Base-by-base conservation (phyloP, 2,888 invertebrate species). In the Agrilus cyanescens region DNA sequence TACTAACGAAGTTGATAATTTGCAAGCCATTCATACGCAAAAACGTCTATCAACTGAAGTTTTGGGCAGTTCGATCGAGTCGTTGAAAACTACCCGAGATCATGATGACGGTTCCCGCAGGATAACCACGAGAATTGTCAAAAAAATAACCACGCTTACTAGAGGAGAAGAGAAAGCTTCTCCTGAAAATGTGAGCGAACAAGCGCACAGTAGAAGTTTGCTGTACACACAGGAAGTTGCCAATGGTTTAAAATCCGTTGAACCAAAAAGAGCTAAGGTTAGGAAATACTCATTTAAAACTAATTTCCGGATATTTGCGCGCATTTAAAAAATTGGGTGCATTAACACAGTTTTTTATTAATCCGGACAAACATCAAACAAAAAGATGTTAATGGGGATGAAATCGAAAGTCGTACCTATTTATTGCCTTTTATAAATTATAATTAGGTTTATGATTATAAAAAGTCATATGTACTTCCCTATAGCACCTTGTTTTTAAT, bases 111-210 rank as follows among this genome's bases (percentile, higher is more conserved):
- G 88, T 32, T 80, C 82, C 60, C 75, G 85, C 47, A 78, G 87
- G 52, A 85, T 90, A 51, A 90, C 88, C 18, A 86, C 89, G 34
- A 79, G 86, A 60, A 85, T 90, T 49, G 82, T 90, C 40, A 75
- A 87, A 48, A 90, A 89, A 66, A 87, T 91, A 55, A 91, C 90
- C 30, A 90, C 90, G 2, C 64, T 91, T 53, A 85, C 87, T 48
- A 75, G 89, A 12, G 90, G 88, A 32, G 89, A 90, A 63, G 88
- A 90, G 63, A 78, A 82, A 54, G 76, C 80, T 48, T 73, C 75
- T 20, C 72, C 80, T 31, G 84, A 88, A 59, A 81, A 84, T 60
- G 62, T 84, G 55, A 69, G 75, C 38, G 76, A 75, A 60, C 70
- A 74, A 44, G 77, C 74, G 6, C 61, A 65, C 15, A 60, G 67